phyloP scores from a whole-genome alignment of 1,140 invertebrate species.

The Papilio polytes region DNA sequence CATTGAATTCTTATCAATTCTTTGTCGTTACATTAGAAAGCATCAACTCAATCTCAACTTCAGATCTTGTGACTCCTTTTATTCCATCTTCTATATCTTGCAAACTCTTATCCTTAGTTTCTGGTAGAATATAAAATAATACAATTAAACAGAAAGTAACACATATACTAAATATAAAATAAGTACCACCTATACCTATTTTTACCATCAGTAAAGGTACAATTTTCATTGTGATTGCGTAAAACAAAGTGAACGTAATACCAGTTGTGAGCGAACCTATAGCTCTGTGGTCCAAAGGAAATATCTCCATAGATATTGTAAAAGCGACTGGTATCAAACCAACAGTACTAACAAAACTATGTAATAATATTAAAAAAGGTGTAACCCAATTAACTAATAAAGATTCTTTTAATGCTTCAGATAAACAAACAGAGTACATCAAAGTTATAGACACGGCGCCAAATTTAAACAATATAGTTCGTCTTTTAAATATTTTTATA shows the following conservation, averaged over 20 bases:
- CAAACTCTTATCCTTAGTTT: constrained; percentile 64
- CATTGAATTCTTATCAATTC: neutral
- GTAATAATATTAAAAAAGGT: constrained; percentile 50
- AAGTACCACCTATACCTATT: constrained; percentile 51
- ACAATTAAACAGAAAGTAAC: constrained; percentile 48
- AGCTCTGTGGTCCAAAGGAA: constrained; percentile 58
- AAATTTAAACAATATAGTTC: constrained; percentile 50
- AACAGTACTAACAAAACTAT: constrained; percentile 51
- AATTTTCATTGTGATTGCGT: constrained; percentile 52
- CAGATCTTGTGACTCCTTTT: constrained; percentile 44
- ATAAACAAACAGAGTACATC: constrained; percentile 53
- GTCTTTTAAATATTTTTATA: constrained; percentile 50
- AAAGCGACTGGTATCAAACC: constrained; percentile 56
- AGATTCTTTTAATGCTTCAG: constrained; percentile 42
- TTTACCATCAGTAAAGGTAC: constrained; percentile 52
- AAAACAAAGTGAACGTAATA: constrained; percentile 50
- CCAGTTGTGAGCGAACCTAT: constrained; percentile 50
- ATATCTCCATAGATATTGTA: constrained; percentile 52
- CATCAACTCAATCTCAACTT: neutral
- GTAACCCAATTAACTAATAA: constrained; percentile 45
- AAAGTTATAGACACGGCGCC: constrained; percentile 46
- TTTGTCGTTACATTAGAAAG: neutral
- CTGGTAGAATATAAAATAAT: constrained; percentile 55
- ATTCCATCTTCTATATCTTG: constrained; percentile 62
- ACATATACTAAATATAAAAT: constrained; percentile 48